Conservation (phyloP, 2,888 invertebrate genomes). For the Shargacucullia verbasci region DNA sequence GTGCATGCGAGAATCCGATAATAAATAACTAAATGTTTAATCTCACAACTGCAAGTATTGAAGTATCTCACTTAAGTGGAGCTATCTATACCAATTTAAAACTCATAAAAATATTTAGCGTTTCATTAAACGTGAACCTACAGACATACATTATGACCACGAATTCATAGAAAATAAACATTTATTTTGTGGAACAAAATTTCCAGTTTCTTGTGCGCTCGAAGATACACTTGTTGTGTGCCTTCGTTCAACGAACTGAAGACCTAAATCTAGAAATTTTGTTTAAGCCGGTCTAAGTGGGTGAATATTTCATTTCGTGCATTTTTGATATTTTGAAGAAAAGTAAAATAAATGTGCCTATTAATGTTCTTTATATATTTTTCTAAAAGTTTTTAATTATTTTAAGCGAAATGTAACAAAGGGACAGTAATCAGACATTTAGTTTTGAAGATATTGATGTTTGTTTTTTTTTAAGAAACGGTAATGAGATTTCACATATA, state of each 20-base stretch:
- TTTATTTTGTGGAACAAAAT: slow-evolving; percentile 26
- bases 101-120: slow-evolving; percentile 8
- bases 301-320: no score
- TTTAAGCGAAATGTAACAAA: no score
- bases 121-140: neutral
- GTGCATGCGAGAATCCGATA: slow-evolving; percentile 13
- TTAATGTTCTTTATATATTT: no score
- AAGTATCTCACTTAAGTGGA: slow-evolving; percentile 2
- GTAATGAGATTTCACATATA: no score
- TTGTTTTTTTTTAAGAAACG: no score
- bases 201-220: slow-evolving; percentile 28
- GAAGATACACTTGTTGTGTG: no score
- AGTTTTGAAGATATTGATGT: no score
- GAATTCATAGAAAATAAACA: slow-evolving; percentile 46
- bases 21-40: slow-evolving; percentile 1
- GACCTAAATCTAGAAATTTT: neutral
- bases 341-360: no score
- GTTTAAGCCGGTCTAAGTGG: neutral
- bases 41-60: slow-evolving; percentile 9
- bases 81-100: slow-evolving; percentile 5
- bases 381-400: no score
- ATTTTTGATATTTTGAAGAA: no score
- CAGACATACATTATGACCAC: slow-evolving; percentile 10
- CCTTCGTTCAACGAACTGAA: slow-evolving; percentile 12
- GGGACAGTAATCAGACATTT: no score